Percentiles rank a stretch among this genome's conserved stretches.
Conservation (phyloP, 2,113 vertebrate species). For the Microcebus jonahi region DNA sequence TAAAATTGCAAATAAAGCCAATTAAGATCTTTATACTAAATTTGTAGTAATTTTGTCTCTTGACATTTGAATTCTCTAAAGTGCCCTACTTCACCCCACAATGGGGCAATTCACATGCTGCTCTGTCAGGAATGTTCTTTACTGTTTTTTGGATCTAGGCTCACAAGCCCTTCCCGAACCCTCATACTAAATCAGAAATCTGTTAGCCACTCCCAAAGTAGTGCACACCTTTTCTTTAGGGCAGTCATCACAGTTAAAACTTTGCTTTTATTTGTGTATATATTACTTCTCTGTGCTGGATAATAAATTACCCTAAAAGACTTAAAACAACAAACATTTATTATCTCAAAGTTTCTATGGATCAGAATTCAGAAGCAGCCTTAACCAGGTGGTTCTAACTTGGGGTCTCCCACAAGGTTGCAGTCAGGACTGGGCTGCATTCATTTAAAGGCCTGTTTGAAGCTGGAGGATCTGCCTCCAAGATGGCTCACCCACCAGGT, state of each 20-base stretch:
- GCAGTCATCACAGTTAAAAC: neutral
- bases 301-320: neutral
- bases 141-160: neutral
- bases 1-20: neutral
- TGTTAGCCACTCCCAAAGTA: neutral
- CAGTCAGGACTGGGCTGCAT: neutral
- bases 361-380: neutral
- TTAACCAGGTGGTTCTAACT: neutral
- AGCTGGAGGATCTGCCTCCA: neutral
- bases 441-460: neutral
- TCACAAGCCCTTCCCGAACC: neutral
- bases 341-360: neutral
- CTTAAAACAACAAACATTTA: neutral
- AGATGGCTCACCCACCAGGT: neutral
- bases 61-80: constrained; percentile 6
- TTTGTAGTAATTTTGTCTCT: neutral
- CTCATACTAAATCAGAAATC: neutral
- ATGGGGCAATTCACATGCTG: neutral
- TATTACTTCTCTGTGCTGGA: neutral
- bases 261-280: neutral
- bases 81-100: neutral
- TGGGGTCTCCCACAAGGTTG: neutral
- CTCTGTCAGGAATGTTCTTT: neutral
- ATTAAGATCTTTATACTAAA: neutral
- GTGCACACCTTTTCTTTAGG: neutral